Evolutionary conservation across 1,140 invertebrate genomes (phyloP), one percentile per base, ranked within the genome.

Genomic region (Nixonia krombeini): DNA sequence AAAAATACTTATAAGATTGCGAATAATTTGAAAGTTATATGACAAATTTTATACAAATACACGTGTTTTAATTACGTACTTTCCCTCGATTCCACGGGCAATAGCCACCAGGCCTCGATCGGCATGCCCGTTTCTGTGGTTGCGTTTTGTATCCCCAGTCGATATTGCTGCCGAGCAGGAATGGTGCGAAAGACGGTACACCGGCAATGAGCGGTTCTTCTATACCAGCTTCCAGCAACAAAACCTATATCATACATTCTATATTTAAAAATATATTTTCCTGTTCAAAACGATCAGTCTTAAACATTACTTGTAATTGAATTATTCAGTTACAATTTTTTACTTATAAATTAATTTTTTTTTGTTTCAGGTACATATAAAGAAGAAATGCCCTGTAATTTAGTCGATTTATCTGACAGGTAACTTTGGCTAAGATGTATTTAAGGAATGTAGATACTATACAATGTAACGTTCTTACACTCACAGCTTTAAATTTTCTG

Each of bases 151-250:
- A 89, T 41, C 77, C 78, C 87, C 88, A 90, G 70, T 90, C 88
- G 21, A 89, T 83, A 46, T 82, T 88, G 13, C 87, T 88, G 1
- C 73, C 67, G 46, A 85, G 85, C 0, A 91, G 68, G 7, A 87
- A 73, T 15, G 88, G 86, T 0, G 89, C 87, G 2, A 90, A 85
- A 0, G 87, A 86, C 7, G 91, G 91, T 2, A 91, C 87, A 37
- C 88, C 89, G 0, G 90, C 88, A 0, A 90, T 86, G 35, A 89
- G 85, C 1, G 89, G 89, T 76, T 93, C 92, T 78, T 92, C 90
- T 6, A 87, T 88, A 0, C 92, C 92, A 4, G 91, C 92, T 85
- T 94, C 92, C 29, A 94, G 67, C 0, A 94, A 81, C 4, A 94
- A 76, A 4, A 94, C 84, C 90, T 91, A 70, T 6, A 31, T 12